Conservation (phyloP, 2,888 invertebrate species). For the Drosophila cognata region DNA sequence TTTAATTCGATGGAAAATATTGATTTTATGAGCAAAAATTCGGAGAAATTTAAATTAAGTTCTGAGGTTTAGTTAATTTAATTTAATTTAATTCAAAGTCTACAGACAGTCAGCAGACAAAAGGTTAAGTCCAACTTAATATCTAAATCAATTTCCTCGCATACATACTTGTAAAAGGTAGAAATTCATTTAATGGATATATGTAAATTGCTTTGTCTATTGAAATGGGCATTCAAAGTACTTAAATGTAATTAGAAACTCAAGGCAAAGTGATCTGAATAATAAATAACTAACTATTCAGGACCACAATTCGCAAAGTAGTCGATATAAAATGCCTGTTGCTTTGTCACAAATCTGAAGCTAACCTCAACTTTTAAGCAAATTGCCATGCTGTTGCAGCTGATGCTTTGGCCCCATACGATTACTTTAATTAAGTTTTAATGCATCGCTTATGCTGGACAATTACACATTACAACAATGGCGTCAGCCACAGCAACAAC, state of each 20-base stretch:
- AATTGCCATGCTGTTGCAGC: slow-evolving; percentile 19
- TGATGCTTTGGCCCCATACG: slow-evolving; percentile 27
- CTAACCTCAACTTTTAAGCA: slow-evolving; percentile 30
- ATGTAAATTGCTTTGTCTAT: slow-evolving; percentile 10
- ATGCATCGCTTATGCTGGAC: slow-evolving; percentile 48
- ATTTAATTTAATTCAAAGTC: neutral
- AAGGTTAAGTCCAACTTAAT: neutral
- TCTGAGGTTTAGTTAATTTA: too few relatives aligned
- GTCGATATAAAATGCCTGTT: slow-evolving; percentile 13
- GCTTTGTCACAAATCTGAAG: slow-evolving; percentile 30
- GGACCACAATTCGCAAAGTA: slow-evolving; percentile 18
- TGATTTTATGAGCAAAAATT: neutral
- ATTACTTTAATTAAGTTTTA: slow-evolving; percentile 62
- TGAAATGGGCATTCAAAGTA: slow-evolving; percentile 4
- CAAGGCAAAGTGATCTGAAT: slow-evolving; percentile 10
- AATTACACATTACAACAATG: slow-evolving; percentile 32
- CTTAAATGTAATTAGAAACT: slow-evolving; percentile 8
- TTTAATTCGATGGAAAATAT: neutral
- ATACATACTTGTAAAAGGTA: neutral
- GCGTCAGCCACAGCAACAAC: slow-evolving; percentile 9
- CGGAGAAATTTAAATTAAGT: too few relatives aligned
- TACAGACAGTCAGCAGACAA: neutral
- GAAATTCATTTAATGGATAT: neutral
- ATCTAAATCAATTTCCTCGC: neutral
- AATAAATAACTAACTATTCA: slow-evolving; percentile 10